Evolutionary conservation across 2,888 invertebrate genomes (phyloP).

Genomic region (Calameuta filiformis): DNA sequence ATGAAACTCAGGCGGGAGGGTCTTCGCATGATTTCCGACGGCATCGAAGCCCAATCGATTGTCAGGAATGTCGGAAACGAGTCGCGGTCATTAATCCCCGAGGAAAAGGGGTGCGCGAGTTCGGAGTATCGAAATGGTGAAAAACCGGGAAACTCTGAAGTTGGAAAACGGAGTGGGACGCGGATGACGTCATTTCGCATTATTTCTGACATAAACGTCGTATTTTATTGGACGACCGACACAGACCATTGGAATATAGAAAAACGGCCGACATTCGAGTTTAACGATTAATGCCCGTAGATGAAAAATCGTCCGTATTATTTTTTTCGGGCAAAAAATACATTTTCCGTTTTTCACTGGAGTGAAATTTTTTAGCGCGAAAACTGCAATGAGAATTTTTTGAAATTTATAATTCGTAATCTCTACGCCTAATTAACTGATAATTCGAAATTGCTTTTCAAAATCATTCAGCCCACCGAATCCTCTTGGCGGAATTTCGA

Average conservation of each 20-base stretch:
- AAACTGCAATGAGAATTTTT: neutral
- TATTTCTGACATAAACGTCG: neutral
- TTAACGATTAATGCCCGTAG: neutral
- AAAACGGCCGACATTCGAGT: neutral
- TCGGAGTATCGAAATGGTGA: neutral
- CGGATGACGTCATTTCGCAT: neutral
- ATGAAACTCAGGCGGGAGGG: too few species aligned
- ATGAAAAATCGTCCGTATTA: neutral
- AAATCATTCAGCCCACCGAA: neutral
- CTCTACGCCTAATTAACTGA: neutral
- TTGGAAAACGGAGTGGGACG: neutral
- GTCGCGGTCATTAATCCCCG: neutral
- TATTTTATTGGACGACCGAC: neutral
- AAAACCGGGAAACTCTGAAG: neutral
- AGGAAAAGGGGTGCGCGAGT: neutral
- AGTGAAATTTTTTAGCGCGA: neutral
- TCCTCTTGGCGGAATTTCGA: neutral
- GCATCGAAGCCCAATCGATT: neutral
- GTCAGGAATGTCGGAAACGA: neutral
- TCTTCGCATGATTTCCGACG: neutral
- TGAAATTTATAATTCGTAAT: neutral
- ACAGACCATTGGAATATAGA: neutral
- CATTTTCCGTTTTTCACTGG: neutral
- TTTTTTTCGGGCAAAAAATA: neutral
- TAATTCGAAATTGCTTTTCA: neutral